Evolutionary conservation across 2,797 vertebrate species (phyloP).

Genomic region (Pseudochirops corinnae): DNA sequence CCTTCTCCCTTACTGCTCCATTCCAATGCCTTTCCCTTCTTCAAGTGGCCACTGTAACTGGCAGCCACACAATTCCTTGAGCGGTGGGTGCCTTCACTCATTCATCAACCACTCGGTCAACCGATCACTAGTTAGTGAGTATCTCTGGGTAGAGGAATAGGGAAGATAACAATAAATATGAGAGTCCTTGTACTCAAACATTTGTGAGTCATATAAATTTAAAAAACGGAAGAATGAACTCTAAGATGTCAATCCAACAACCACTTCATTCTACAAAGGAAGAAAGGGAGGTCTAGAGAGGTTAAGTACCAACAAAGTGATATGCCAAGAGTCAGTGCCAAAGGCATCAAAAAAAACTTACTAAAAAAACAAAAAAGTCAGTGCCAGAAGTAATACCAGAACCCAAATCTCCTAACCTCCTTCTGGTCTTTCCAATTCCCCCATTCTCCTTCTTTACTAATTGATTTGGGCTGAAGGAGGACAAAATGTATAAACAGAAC

Average conservation of each 20-base stretch:
- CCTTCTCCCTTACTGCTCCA: not conserved
- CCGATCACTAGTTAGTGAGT: not conserved
- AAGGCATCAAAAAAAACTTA: not conserved
- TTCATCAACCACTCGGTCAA: not conserved
- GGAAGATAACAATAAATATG: not conserved
- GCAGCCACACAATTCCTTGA: not conserved
- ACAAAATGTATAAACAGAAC: not conserved
- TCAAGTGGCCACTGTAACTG: not conserved
- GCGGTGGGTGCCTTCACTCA: not conserved
- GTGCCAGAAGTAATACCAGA: not conserved
- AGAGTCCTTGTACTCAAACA: not conserved
- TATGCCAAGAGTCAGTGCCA: not conserved
- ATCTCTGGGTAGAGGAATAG: not conserved
- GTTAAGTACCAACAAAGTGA: not conserved
- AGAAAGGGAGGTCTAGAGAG: not conserved
- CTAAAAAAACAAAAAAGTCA: too few species aligned
- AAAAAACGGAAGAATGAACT: not conserved
- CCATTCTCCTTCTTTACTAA: not conserved
- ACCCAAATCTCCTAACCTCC: not conserved
- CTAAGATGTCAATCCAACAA: not conserved
- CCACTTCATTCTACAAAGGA: not conserved
- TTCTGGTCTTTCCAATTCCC: not conserved
- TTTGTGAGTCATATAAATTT: not conserved
- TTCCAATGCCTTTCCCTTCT: not conserved
- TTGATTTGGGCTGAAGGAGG: not conserved